phyloP scores from a whole-genome alignment of 2,797 vertebrate genomes.

The Hemibagrus guttatus region DNA sequence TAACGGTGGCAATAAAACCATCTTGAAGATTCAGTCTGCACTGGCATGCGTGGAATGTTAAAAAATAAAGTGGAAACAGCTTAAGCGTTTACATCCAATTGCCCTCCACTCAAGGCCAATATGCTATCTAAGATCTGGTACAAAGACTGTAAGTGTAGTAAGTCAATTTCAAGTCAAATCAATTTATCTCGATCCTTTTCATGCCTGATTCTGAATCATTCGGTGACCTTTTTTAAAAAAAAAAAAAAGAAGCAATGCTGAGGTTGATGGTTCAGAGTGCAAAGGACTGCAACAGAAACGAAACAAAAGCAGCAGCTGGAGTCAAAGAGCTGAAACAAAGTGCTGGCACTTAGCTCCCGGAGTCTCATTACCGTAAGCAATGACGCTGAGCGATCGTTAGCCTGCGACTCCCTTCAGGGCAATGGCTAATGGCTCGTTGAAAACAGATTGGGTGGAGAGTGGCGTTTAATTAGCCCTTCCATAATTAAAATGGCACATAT shows the following conservation, averaged over 20 bases:
- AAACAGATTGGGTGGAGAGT: conserved; percentile 57
- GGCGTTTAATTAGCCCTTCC: conserved; percentile 70
- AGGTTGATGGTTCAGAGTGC: neutral
- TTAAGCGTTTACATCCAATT: neutral
- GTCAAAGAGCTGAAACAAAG: conserved; percentile 34
- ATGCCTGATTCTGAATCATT: neutral
- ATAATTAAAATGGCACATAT: conserved; percentile 75
- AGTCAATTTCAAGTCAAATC: conserved; percentile 10
- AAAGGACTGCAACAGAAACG: neutral
- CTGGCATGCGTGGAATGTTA: neutral
- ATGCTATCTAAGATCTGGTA: too few relatives aligned
- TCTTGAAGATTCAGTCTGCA: neutral
- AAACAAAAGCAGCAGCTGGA: conserved; percentile 26
- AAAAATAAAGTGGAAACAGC: neutral
- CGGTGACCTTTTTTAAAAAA: neutral
- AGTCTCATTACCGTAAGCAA: conserved; percentile 70
- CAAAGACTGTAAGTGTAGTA: neutral
- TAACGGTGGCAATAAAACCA: neutral
- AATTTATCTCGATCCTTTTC: neutral
- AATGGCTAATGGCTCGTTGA: conserved; percentile 67
- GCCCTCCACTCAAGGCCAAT: neutral
- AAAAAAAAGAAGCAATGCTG: neutral
- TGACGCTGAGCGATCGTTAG: conserved; percentile 66
- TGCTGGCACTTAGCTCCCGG: conserved; percentile 65
- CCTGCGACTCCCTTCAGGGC: conserved; percentile 43